A percentile compares a stretch with the other conserved stretches of the same genome.
These are phyloP conservation scores for Argentina silus DNA, from an alignment of 2,797 vertebrate genomes.

Conservation along the genomic window DNA sequence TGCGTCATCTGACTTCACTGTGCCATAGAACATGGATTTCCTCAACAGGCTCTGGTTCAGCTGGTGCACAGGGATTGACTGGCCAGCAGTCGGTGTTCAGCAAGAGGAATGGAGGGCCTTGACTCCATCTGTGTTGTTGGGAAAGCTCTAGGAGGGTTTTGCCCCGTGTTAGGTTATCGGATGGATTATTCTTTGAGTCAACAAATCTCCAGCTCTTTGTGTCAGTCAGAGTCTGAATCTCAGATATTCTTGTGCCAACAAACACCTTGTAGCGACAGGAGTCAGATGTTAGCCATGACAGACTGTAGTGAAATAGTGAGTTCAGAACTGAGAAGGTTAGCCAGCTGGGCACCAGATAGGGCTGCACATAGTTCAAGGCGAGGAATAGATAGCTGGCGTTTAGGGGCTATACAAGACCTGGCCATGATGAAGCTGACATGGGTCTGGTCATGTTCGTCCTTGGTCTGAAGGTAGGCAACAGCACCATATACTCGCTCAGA, in stretches of 20 bases:
- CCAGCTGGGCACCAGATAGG: constrained; percentile 17
- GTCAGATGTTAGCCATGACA: constrained; percentile 5
- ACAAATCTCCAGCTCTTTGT: neutral
- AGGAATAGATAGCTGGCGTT: constrained; percentile 16
- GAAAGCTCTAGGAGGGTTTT: constrained; percentile 10
- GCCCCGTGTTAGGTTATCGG: constrained; percentile 9
- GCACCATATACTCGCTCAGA: neutral
- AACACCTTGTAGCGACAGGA: constrained; percentile 9
- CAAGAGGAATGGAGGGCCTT: constrained; percentile 21
- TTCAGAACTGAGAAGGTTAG: constrained; percentile 18
- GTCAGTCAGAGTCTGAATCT: neutral
- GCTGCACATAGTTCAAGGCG: constrained; percentile 25
- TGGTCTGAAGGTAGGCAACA: constrained; percentile 1
- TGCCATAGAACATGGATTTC: constrained; percentile 19
- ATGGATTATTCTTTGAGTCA: neutral
- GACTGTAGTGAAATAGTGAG: constrained; percentile 3
- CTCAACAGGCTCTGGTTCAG: constrained; percentile 2
- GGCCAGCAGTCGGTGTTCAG: neutral
- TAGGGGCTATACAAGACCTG: constrained; percentile 12
- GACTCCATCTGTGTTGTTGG: constrained; percentile 10
- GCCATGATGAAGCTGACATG: constrained; percentile 20
- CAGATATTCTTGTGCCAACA: neutral
- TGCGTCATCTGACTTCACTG: constrained; percentile 8
- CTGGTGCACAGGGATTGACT: constrained; percentile 5
- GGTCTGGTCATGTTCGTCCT: neutral